These are phyloP conservation scores for Knipowitschia caucasica DNA, from an alignment of 2,797 vertebrate species.

Conservation along the genomic window DNA sequence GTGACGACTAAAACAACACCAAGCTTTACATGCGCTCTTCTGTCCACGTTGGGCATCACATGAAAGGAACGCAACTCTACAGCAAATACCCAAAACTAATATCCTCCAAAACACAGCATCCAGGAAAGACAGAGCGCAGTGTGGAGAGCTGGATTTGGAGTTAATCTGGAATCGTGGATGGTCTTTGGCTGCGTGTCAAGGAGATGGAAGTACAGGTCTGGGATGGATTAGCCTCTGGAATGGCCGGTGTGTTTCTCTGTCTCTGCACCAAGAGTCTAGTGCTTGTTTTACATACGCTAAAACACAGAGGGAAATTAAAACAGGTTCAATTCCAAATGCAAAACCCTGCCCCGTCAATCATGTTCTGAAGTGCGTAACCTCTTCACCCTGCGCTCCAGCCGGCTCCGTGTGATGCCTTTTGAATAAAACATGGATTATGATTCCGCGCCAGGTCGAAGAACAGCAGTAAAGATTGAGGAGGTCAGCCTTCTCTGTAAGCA, in stretches of 20 bases:
- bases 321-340: slow-evolving; percentile 13
- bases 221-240: slow-evolving; percentile 16
- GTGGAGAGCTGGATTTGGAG: slow-evolving; percentile 51
- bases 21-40: slow-evolving; percentile 36
- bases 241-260: not conserved
- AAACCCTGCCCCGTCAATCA: slow-evolving; percentile 29
- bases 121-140: slow-evolving; percentile 34
- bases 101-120: slow-evolving; percentile 42
- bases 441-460: slow-evolving; percentile 25
- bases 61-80: slow-evolving; percentile 46
- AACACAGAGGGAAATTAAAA: slow-evolving; percentile 20
- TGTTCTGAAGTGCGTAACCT: slow-evolving; percentile 8
- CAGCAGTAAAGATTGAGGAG: slow-evolving; percentile 18
- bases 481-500: slow-evolving; percentile 17
- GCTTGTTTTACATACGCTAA: slow-evolving; percentile 7
- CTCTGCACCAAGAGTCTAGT: not conserved
- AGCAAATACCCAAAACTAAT: slow-evolving; percentile 56
- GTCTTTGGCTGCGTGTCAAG: slow-evolving; percentile 54
- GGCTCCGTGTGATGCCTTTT: slow-evolving; percentile 12
- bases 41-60: slow-evolving; percentile 31
- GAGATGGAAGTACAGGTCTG: slow-evolving; percentile 32
- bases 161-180: slow-evolving; percentile 67
- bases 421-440: slow-evolving; percentile 43
- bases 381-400: slow-evolving; percentile 8
- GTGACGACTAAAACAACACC: slow-evolving; percentile 38